Evolutionary conservation across 2,113 vertebrate species (phyloP).

Genomic region (Neoarius graeffei): DNA sequence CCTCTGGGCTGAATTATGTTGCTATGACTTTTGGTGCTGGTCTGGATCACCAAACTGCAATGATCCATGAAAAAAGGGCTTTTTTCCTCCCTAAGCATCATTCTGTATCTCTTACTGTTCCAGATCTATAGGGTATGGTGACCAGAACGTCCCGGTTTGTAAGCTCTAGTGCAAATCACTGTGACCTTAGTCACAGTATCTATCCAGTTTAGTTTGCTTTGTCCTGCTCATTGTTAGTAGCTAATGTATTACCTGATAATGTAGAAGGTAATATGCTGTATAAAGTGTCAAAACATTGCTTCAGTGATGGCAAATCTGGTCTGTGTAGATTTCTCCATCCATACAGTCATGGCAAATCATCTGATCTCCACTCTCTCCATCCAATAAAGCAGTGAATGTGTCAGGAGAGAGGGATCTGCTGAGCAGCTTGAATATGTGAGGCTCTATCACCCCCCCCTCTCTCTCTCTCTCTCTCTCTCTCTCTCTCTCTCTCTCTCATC

Average conservation of each 20-base stretch:
- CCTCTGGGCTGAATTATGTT: too few relatives aligned
- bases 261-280: neutral
- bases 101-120: too few relatives aligned
- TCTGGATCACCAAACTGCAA: too few relatives aligned
- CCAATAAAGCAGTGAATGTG: conserved; percentile 27
- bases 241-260: neutral
- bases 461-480: neutral
- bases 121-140: too few relatives aligned
- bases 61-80: too few relatives aligned
- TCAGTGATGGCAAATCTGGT: neutral
- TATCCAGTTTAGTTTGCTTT: too few relatives aligned
- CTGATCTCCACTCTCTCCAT: conserved; percentile 26
- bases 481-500: conserved; percentile 2
- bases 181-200: too few relatives aligned
- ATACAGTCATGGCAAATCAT: conserved; percentile 16
- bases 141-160: too few relatives aligned
- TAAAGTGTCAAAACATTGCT: neutral
- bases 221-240: neutral
- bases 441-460: neutral
- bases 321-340: neutral
- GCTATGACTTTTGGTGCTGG: too few relatives aligned
- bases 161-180: too few relatives aligned
- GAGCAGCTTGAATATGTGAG: conserved; percentile 12
- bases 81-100: too few relatives aligned
- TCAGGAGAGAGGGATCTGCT: neutral